Evolutionary conservation across 2,113 vertebrate species (phyloP).

Genomic region (Procavia capensis): DNA sequence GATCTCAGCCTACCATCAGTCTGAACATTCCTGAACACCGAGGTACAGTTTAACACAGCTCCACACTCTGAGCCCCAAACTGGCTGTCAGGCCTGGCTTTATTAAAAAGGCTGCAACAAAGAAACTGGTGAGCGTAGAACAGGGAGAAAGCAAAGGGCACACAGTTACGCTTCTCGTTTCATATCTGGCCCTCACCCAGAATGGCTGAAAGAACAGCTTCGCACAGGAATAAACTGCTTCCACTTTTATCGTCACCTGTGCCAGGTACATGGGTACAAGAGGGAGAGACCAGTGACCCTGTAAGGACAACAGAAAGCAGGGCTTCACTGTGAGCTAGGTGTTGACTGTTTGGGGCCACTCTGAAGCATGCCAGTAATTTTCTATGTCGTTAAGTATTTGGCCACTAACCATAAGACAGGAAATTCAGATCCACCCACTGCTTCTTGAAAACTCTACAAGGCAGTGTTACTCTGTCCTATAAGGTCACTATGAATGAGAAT

Average conservation of each 20-base stretch:
- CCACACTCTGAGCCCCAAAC: conserved; percentile 69
- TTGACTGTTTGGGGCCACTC: neutral
- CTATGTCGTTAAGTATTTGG: neutral
- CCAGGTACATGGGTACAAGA: neutral
- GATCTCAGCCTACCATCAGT: conserved; percentile 13
- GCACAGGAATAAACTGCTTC: conserved; percentile 65
- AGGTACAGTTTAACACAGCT: conserved; percentile 57
- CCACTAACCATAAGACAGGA: too few relatives aligned
- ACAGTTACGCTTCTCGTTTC: conserved; percentile 2
- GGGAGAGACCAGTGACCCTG: neutral
- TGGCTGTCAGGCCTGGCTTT: conserved; percentile 59
- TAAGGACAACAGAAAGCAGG: neutral
- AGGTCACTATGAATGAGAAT: too few relatives aligned
- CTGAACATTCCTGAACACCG: conserved; percentile 73
- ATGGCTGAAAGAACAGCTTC: neutral
- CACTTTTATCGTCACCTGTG: neutral
- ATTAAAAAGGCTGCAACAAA: conserved; percentile 70
- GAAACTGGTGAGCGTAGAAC: conserved; percentile 56
- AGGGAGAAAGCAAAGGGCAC: neutral
- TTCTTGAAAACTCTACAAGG: too few relatives aligned
- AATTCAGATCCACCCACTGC: too few relatives aligned
- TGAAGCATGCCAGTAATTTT: neutral
- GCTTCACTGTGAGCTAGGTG: neutral
- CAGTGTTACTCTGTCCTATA: too few relatives aligned
- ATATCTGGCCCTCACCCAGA: conserved; percentile 43